Base-by-base conservation (phyloP, 2,888 invertebrate genomes). In the Heliconius sara region DNA sequence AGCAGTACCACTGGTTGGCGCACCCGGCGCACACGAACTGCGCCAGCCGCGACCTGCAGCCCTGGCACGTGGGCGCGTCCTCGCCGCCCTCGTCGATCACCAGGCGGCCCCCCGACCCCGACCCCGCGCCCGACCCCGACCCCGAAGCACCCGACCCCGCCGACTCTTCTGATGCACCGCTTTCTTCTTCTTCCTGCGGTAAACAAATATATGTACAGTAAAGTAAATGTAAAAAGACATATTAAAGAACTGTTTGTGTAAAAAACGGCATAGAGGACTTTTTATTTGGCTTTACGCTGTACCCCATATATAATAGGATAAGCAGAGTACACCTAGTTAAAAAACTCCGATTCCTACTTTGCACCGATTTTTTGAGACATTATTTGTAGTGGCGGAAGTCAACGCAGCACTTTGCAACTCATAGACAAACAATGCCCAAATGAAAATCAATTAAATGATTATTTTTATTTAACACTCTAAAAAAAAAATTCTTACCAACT, bases 1-100 rank as follows among this genome's bases (percentile, higher is more conserved):
- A 98, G 96, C 99, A 99, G 92, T 99, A 99, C 98, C 98, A 99
- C 94, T 98, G 98, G 93, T 98, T 98, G 84, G 97, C 97, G 91
- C 98, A 98, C 75, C 98, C 98, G 70, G 98, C 98, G 90, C 98
- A 98, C 68, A 98, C 98, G 89, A 97, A 98, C 93, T 97, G 98
- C 81, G 98, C 98, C 86, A 97, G 96, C 83, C 97, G 96, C 80
- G 97, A 96, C 85, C 97, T 96, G 90, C 98, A 98, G 84, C 98
- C 98, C 96, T 98, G 98, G 91, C 98, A 98, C 84, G 97, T 96
- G 76, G 98, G 97, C 83, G 97, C 96, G 83, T 94, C 95, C n/a
- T 87, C 83, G 47, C 95, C 89, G 86, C 95, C 95, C 77, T 84
- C 83, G 82, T 85, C 85, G 80, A 86, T 87, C 94, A 80, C 93